These are phyloP conservation scores for Rhizoglyphus robini DNA, from an alignment of 1,140 invertebrate species.

Conservation along the genomic window DNA sequence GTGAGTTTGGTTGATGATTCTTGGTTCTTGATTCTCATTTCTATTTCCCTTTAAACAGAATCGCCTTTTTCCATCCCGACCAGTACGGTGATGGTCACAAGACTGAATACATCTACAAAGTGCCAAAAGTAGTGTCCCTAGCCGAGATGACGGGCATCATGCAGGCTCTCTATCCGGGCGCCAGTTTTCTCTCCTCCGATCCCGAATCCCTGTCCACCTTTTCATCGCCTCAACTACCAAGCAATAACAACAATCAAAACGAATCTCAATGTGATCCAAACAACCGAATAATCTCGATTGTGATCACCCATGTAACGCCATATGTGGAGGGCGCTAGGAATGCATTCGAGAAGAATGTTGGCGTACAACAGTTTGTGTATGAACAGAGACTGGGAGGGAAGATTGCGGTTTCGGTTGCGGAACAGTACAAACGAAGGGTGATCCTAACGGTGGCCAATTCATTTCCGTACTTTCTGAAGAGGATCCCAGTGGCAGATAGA, in stretches of 20 bases:
- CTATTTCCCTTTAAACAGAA: slow-evolving; percentile 39
- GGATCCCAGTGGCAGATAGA: slow-evolving; percentile 58
- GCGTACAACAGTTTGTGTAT: slow-evolving; percentile 9
- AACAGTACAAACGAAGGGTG: slow-evolving; percentile 73
- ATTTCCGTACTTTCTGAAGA: slow-evolving; percentile 83
- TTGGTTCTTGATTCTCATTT: not conserved
- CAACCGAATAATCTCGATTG: not conserved
- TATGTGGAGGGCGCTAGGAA: slow-evolving; percentile 12
- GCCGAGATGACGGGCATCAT: slow-evolving; percentile 79
- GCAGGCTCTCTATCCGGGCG: slow-evolving; percentile 40
- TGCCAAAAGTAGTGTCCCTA: slow-evolving; percentile 81
- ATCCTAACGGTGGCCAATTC: slow-evolving; percentile 64
- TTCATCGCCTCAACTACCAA: not conserved
- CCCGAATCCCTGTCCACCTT: not conserved
- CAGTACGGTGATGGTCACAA: slow-evolving; percentile 83
- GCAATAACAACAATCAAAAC: not conserved
- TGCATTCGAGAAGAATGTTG: slow-evolving; percentile 2
- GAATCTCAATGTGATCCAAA: not conserved
- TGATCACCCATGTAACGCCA: slow-evolving; percentile 10
- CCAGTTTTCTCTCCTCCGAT: not conserved
- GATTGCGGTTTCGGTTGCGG: slow-evolving; percentile 46
- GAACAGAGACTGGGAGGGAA: slow-evolving; percentile 11
- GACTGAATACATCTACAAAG: slow-evolving; percentile 86
- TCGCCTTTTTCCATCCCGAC: slow-evolving; percentile 63
- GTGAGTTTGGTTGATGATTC: not conserved